Conservation (phyloP, 2,113 vertebrate genomes). For the Daboia siamensis region DNA sequence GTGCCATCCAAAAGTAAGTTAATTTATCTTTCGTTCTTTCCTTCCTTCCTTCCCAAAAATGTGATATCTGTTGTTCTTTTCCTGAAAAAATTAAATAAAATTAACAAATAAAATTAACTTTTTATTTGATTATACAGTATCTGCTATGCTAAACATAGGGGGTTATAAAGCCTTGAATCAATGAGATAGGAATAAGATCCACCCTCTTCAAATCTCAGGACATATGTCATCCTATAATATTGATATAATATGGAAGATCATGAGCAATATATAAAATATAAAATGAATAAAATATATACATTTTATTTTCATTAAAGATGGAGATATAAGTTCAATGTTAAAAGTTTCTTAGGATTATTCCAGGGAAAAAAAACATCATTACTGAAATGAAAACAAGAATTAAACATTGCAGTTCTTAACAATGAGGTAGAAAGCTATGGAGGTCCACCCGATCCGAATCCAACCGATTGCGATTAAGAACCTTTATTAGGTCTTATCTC, state of each 20-base stretch:
- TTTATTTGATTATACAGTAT: background rate
- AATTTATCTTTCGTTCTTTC: background rate
- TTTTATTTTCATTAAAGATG: background rate
- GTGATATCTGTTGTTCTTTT: background rate
- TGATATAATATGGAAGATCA: background rate
- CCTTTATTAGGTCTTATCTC: too few relatives aligned
- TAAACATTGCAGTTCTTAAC: background rate
- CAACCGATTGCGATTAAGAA: too few relatives aligned
- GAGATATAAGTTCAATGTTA: background rate
- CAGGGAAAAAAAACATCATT: background rate
- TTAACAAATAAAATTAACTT: background rate
- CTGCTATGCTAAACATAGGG: background rate
- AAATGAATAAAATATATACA: background rate
- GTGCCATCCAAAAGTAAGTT: conserved; percentile 89
- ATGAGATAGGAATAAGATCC: background rate
- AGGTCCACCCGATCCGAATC: too few relatives aligned
- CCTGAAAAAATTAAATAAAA: background rate
- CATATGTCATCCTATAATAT: background rate
- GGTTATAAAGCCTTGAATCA: background rate
- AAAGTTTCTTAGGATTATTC: background rate
- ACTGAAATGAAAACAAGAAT: background rate
- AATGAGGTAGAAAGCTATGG: background rate
- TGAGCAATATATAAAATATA: background rate
- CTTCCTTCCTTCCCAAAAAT: background rate
- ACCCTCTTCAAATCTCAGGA: background rate